These are phyloP conservation scores for Delichon dasypus DNA, from an alignment of 2,797 vertebrate species.

Conservation along the genomic window DNA sequence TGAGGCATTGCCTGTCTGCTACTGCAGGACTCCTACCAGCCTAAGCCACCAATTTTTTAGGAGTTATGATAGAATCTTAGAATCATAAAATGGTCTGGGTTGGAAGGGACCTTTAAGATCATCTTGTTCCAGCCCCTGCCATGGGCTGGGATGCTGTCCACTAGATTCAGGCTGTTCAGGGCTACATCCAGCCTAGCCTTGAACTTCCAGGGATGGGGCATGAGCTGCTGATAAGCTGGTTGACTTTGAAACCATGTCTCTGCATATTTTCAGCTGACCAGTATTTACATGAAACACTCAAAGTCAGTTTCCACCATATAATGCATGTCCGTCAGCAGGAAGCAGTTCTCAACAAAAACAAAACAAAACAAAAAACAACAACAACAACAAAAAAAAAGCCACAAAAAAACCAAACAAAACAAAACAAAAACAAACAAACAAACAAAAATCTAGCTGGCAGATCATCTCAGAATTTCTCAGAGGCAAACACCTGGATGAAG, in stretches of 20 bases:
- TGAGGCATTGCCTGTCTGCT: background rate
- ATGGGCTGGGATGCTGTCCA: background rate
- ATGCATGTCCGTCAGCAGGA: background rate
- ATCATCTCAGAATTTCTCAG: background rate
- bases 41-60: background rate
- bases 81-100: background rate
- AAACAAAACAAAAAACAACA: too few species aligned
- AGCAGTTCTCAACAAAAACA: background rate
- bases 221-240: background rate
- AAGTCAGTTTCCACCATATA: background rate
- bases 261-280: background rate
- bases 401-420: too few species aligned
- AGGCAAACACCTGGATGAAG: background rate
- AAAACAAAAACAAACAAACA: too few species aligned
- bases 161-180: background rate
- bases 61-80: background rate
- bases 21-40: background rate
- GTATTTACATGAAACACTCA: background rate
- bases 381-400: too few species aligned
- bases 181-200: background rate
- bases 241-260: background rate
- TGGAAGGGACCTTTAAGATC: background rate
- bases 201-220: background rate
- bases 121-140: background rate
- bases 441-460: background rate